Base-by-base conservation (phyloP, 1,140 invertebrate species). In the Lethrus apterus region DNA sequence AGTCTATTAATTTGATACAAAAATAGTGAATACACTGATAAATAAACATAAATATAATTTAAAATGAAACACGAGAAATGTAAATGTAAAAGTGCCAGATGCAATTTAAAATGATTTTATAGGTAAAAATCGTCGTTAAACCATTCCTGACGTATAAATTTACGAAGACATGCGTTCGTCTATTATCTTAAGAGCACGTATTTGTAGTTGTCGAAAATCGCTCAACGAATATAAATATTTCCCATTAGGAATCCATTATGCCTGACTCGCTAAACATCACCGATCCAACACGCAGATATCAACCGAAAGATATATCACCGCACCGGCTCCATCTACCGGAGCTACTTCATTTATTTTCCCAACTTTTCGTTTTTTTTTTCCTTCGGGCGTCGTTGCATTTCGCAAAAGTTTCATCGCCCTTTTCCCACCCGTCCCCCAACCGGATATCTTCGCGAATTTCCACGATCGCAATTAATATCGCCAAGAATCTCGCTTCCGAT, bases 171-270 rank as follows among this genome's bases (percentile, higher is more conserved):
- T 14, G 19, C 7, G 14, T 34, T 34, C 14, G 32, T 14, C 19
- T 34, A 34, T 34, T 34, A 34, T 34, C 19, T 34, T 34, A 34
- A 34, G 32, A 34, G 32, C 32, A 17, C 3, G 14, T 14, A 34
- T 34, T 34, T 34, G 32, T 34, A 34, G 32, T 5, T 34, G 14
- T 34, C 32, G 5, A 34, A 34, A 34, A 34, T 34, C 19, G 32
- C 11, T 4, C 19, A 4, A 17, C 2, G 3, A 17, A 17, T 17
- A 34, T 34, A 34, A 34, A 34, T 34, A 15, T 17, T 17, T 10
- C 32, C 14, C 19, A 15, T 14, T 34, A 34, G 7, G 19, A 14
- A 34, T 2, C 32, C 32, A 34, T 34, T 34, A 34, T 34, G n/a
- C 3, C n/a, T 34, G 19, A 34, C 32, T 4, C 19, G n/a, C 5